Base-by-base conservation (phyloP, 2,888 invertebrate genomes). In the Agrotis puta region DNA sequence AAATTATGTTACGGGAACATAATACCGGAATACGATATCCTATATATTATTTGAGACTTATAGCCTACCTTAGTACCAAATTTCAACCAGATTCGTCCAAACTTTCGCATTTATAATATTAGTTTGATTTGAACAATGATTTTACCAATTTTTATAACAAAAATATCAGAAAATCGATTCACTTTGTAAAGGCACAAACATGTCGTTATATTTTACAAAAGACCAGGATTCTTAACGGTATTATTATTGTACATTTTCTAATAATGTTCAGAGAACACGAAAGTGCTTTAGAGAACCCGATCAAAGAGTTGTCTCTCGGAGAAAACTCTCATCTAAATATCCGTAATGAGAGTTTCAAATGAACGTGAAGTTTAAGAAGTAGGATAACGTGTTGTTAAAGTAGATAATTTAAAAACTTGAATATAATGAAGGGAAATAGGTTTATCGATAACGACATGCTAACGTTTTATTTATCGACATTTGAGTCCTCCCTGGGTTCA, bases 221-320 rank as follows among this genome's bases (percentile, higher is more conserved):
- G 66, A 48, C 73, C 62, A 45, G 61, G 45, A 64, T 80, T 67
- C 69, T 27, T 64, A 64, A 58, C 62, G 16, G 45, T 67, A 69
- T 74, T 74, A 69, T 70, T 66, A 66, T 43, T 53, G 54, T 61
- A 74, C 50, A 66, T 64, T 83, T 79, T 66, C 59, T 65, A 74
- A 58, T 64, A 66, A 79, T 54, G 27, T 54, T 66, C 63, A 13
- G 20, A 16, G 45, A 48, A 64, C 51, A 54, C 16, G 14, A 67
- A 66, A 82, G 62, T 62, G 72, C 62, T 78, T 62, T 51, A 54
- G 61, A 57, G 39, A 71, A 67, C 50, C 22, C 39, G 20, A 58
- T 63, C 83, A 65, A 82, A 79, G 79, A 73, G 39, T 61, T 56
- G 7, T 24, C 61, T 54, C 45, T 22, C 51, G 18, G 16, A 22